Evolutionary conservation across 2,888 invertebrate species (phyloP).

Genomic region (Digitonthophagus gazella): DNA sequence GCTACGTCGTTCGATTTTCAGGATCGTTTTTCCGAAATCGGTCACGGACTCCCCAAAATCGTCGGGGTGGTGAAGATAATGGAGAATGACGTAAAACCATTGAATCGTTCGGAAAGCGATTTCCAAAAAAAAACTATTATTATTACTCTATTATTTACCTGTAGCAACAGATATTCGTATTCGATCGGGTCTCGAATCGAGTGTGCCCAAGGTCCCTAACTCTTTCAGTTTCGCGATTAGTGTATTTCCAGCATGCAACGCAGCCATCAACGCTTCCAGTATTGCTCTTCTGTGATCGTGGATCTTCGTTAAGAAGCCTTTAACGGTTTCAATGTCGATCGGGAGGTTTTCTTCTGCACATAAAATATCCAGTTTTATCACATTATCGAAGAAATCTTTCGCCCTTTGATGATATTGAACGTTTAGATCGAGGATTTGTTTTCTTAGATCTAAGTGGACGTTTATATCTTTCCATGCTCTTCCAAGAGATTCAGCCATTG

Average conservation of each 20-base stretch:
- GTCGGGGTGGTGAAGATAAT: too few species aligned
- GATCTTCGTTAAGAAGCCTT: constrained; percentile 66
- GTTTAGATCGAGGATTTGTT: constrained; percentile 73
- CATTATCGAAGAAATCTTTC: constrained; percentile 65
- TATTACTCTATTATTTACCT: constrained; percentile 42
- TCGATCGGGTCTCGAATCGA: constrained; percentile 70
- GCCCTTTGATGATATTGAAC: constrained; percentile 75
- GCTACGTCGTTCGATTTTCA: too few species aligned
- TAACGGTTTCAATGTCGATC: constrained; percentile 69
- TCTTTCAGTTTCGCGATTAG: constrained; percentile 72
- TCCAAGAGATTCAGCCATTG: constrained; percentile 80
- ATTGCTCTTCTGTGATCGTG: constrained; percentile 71
- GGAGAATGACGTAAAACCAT: too few species aligned
- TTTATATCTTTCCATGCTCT: constrained; percentile 82
- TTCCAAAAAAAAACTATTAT: too few species aligned
- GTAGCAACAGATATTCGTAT: constrained; percentile 51
- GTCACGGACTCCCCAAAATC: too few species aligned
- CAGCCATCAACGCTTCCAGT: constrained; percentile 75
- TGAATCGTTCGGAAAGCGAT: too few species aligned
- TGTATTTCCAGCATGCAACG: constrained; percentile 75
- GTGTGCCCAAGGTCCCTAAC: constrained; percentile 69
- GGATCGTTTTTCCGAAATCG: too few species aligned
- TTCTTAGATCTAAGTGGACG: constrained; percentile 71
- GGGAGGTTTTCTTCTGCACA: constrained; percentile 68
- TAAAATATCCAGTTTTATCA: constrained; percentile 66